Percentiles rank a stretch among this genome's conserved stretches.
Conservation (phyloP, 1,140 invertebrate genomes). For the Elymnias hypermnestra region DNA sequence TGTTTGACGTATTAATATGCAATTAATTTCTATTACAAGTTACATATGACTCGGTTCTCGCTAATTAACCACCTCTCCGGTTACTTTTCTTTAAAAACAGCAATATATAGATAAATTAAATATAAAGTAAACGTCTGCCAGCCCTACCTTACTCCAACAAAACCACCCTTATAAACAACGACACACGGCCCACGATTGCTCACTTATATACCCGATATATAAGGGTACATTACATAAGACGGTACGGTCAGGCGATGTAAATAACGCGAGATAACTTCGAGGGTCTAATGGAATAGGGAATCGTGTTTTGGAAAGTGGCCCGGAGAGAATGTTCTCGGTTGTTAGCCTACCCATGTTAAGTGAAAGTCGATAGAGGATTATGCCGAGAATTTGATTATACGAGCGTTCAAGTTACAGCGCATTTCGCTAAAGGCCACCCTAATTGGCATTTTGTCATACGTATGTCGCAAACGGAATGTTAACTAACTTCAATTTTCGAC, state of each 20-base stretch:
- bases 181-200: slow-evolving; percentile 44
- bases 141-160: slow-evolving; percentile 26
- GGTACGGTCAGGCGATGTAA: slow-evolving; percentile 72
- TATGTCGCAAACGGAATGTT: neutral
- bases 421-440: slow-evolving; percentile 3
- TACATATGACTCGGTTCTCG: too few species aligned
- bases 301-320: slow-evolving; percentile 72
- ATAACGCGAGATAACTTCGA: slow-evolving; percentile 73
- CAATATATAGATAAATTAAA: too few species aligned
- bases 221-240: slow-evolving; percentile 63
- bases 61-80: too few species aligned
- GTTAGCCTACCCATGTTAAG: slow-evolving; percentile 58
- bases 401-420: slow-evolving; percentile 49
- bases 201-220: slow-evolving; percentile 60
- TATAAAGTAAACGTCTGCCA: slow-evolving; percentile 11
- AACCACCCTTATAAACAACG: slow-evolving; percentile 44
- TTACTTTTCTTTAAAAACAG: too few species aligned
- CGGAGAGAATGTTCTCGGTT: slow-evolving; percentile 56
- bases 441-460: slow-evolving; percentile 1
- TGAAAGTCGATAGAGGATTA: slow-evolving; percentile 72
- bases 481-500: too few species aligned
- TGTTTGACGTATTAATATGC: too few species aligned
- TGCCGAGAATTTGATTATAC: slow-evolving; percentile 62
- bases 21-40: too few species aligned
- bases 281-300: slow-evolving; percentile 73